Percentiles rank a stretch among this genome's conserved stretches.
These are phyloP conservation scores for Anarrhichthys ocellatus DNA, from an alignment of 2,113 vertebrate genomes.

Conservation along the genomic window DNA sequence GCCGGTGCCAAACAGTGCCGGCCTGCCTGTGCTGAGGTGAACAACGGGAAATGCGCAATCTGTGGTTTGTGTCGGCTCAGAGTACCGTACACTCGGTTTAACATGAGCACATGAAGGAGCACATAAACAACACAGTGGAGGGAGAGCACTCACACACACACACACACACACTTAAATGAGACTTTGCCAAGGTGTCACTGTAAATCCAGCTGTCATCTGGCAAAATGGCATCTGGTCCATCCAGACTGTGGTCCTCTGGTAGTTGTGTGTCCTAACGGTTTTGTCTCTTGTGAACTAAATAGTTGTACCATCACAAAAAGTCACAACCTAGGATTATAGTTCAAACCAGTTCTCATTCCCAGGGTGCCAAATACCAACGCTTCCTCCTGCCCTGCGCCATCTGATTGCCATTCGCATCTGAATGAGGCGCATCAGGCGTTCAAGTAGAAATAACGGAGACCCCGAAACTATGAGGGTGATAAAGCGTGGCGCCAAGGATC, in stretches of 20 bases:
- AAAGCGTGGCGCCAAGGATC: no score
- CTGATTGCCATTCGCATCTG: no score
- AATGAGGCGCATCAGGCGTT: no score
- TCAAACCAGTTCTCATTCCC: background rate
- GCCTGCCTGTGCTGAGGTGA: constrained; percentile 27
- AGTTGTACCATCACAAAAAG: background rate
- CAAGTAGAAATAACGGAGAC: no score
- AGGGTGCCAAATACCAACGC: no score
- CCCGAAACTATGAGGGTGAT: no score
- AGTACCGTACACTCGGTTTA: constrained; percentile 41
- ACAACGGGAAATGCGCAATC: constrained; percentile 44
- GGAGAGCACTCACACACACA: background rate
- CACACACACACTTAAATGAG: background rate
- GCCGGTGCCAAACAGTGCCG: constrained; percentile 30
- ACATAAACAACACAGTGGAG: constrained; percentile 1
- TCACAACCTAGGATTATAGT: background rate
- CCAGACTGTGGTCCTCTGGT: background rate
- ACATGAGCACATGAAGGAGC: constrained; percentile 29
- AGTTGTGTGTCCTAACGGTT: background rate
- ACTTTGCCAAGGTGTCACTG: background rate
- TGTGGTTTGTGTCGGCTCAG: constrained; percentile 40
- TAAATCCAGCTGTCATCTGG: constrained; percentile 2
- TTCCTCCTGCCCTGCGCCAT: no score
- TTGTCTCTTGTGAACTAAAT: background rate
- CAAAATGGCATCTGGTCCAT: background rate